A percentile compares a stretch with the other conserved stretches of the same genome.
phyloP scores from a whole-genome alignment of 2,113 vertebrate species.

The Cygnus atratus region DNA sequence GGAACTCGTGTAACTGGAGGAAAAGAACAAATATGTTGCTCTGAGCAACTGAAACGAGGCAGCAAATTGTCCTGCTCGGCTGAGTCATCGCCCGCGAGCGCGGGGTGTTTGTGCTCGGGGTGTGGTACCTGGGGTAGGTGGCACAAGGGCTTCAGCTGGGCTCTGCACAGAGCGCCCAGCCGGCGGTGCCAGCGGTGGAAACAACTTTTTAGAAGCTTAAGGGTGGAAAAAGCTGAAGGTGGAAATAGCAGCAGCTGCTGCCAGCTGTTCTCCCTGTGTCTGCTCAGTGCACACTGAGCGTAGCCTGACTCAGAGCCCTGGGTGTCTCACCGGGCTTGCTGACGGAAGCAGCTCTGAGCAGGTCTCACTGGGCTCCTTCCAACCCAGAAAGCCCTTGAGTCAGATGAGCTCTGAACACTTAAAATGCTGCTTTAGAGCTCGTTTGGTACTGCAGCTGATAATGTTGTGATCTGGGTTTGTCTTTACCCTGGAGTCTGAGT shows the following conservation, averaged over 20 bases:
- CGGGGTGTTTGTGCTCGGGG: constrained; percentile 12
- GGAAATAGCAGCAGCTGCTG: rapidly evolving
- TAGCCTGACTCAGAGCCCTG: background rate
- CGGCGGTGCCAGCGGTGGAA: rapidly evolving
- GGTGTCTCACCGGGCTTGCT: rapidly evolving
- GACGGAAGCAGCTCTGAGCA: background rate
- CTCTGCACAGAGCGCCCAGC: rapidly evolving
- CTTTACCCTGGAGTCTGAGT: background rate
- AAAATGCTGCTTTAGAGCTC: rapidly evolving
- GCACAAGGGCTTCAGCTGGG: background rate
- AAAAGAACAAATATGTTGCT: constrained; percentile 20
- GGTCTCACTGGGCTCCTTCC: background rate
- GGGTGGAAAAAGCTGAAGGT: background rate
- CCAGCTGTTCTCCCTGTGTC: background rate
- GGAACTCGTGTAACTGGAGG: background rate
- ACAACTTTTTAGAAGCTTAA: background rate
- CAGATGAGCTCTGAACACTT: background rate
- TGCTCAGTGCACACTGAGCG: rapidly evolving
- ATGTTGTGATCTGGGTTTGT: background rate
- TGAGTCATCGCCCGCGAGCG: background rate
- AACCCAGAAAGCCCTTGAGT: background rate
- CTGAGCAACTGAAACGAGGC: background rate
- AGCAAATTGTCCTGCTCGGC: background rate
- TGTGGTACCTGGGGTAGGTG: constrained; percentile 8
- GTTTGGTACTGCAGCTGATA: rapidly evolving